phyloP scores from a whole-genome alignment of 1,140 invertebrate genomes.

The Neelides sp. region DNA sequence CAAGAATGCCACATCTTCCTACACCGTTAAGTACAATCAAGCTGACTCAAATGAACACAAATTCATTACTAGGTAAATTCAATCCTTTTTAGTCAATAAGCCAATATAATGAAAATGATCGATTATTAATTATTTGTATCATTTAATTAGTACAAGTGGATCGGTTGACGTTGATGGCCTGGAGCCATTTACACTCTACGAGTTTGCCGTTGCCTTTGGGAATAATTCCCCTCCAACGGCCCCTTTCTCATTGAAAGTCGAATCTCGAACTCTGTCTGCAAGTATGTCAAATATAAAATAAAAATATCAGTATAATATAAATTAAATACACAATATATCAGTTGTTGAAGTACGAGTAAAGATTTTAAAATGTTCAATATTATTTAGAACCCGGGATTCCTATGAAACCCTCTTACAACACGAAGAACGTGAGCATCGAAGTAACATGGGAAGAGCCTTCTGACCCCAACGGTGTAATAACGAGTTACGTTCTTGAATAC shows the following conservation, averaged over 20 bases:
- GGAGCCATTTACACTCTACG: conserved; percentile 19
- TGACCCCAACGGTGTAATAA: conserved; percentile 16
- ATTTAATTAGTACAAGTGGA: conserved; percentile 17
- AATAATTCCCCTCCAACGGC: conserved; percentile 2
- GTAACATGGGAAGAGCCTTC: conserved; percentile 16
- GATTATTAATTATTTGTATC: not conserved
- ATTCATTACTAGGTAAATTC: conserved; percentile 15
- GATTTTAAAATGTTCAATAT: too few relatives aligned
- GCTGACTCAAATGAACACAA: conserved; percentile 17
- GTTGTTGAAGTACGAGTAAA: too few relatives aligned
- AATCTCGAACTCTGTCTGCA: conserved; percentile 22
- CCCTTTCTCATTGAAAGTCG: conserved; percentile 19
- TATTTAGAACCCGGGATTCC: conserved; percentile 21
- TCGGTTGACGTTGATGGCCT: conserved; percentile 21
- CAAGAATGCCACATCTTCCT: conserved; percentile 13
- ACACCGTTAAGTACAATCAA: conserved; percentile 26
- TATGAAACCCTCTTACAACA: conserved; percentile 12
- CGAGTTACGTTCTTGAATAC: conserved; percentile 23
- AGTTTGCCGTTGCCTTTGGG: conserved; percentile 16
- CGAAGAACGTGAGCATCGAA: conserved; percentile 15
- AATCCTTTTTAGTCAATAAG: not conserved
- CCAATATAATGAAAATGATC: not conserved
- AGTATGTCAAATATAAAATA: conserved; percentile 10
- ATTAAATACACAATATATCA: not conserved
- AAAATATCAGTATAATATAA: not conserved